Base-by-base conservation (phyloP, 2,888 invertebrate species). In the Theristus sp. region DNA sequence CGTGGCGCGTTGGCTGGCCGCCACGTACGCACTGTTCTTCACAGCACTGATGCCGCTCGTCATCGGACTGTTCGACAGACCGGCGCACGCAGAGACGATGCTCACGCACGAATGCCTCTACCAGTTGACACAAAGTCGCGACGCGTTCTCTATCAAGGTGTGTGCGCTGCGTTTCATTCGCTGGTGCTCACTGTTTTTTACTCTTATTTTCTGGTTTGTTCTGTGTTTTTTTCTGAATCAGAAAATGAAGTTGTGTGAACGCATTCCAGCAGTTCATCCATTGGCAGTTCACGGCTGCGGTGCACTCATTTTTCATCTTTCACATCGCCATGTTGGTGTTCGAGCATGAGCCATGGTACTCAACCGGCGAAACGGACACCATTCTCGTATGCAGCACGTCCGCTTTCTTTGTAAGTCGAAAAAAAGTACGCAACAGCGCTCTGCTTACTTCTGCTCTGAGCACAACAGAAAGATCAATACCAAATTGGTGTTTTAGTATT, bases 21-120 rank as follows among this genome's bases (percentile, higher is more conserved):
- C 38, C 38, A 17, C 17, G 38, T 38, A 38, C 17, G 17, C 6
- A 6, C 10, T 38, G 38, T 38, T 38, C 63, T 96, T 96, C 77
- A 96, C 94, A 13, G 91, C 91, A 38, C 82, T 90, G 68, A 94
- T 94, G 60, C 96, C 94, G 2, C 82, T 96, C 72, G 93, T 89
- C 1, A 88, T 96, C 80, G 94, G 94, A 22, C 81, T 96, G 58
- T 93, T 96, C 75, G 94, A 96, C 76, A 86, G 91, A 75, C 83
- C 88, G 62, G 93, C 90, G 76, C 87, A 88, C 65, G 85, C 89
- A 1, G 88, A 90, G 66, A 87, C 86, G 38, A 38, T 38, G 38
- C 6, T 38, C 10, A 6, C 10, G 17, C 38, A 38, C 38, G 38
- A 38, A 17, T 38, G 38, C 38, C 17, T 38, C 10, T 38, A 38